These are phyloP conservation scores for Apoda limacodes DNA, from an alignment of 2,888 invertebrate genomes.

Conservation along the genomic window DNA sequence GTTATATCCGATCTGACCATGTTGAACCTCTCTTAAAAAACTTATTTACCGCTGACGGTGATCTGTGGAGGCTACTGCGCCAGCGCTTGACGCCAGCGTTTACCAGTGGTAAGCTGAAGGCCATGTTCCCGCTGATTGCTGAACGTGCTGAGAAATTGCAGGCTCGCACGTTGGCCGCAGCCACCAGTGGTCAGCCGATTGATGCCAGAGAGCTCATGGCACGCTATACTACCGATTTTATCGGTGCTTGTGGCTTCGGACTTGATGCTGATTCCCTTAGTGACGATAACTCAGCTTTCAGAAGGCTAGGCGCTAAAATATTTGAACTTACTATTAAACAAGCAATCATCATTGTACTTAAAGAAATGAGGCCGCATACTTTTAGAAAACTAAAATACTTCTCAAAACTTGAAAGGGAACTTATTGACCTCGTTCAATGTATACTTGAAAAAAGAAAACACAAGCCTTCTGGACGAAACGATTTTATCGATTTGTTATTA, in stretches of 20 bases:
- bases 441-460: constrained; percentile 35
- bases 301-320: constrained; percentile 34
- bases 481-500: constrained; percentile 38
- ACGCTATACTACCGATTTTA: too few species aligned
- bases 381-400: too few species aligned
- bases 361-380: too few species aligned
- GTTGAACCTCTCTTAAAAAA: constrained; percentile 39
- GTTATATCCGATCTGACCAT: constrained; percentile 25
- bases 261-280: constrained; percentile 39
- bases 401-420: constrained; percentile 29
- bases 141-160: constrained; percentile 38
- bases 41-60: constrained; percentile 42
- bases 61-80: constrained; percentile 42
- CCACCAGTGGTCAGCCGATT: constrained; percentile 22
- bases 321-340: too few species aligned
- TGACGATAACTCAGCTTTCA: constrained; percentile 35
- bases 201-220: constrained; percentile 44
- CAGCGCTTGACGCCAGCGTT: constrained; percentile 48
- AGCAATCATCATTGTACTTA: too few species aligned
- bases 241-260: too few species aligned
- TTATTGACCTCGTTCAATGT: constrained; percentile 29
- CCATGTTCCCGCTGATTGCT: constrained; percentile 45
- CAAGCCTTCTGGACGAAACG: constrained; percentile 33
- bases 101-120: constrained; percentile 40
- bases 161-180: constrained; percentile 25